These are phyloP conservation scores for Chionodraco myersi DNA, from an alignment of 2,113 vertebrate genomes.

Conservation along the genomic window DNA sequence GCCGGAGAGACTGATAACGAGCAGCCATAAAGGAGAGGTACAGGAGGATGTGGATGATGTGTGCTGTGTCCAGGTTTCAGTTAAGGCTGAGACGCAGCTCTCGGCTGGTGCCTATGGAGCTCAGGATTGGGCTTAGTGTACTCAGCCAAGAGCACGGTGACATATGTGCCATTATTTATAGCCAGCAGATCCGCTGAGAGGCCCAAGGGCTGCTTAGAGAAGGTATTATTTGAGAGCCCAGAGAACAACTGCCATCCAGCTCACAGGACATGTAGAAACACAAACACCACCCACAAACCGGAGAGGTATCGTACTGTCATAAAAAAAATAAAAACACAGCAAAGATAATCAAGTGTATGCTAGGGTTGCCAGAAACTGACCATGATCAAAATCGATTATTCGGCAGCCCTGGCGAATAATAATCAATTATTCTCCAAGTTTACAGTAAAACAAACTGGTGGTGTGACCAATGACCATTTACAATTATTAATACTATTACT, in stretches of 20 bases:
- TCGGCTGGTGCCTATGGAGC: constrained; percentile 32
- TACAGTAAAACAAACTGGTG: too few relatives aligned
- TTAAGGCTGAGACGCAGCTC: constrained; percentile 18
- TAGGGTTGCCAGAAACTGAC: too few relatives aligned
- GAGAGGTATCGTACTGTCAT: constrained; percentile 22
- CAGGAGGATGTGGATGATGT: background rate
- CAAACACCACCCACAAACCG: constrained; percentile 20
- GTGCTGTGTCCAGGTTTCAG: background rate
- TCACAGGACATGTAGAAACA: constrained; percentile 25
- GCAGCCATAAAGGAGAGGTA: background rate
- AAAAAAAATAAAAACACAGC: constrained; percentile 23
- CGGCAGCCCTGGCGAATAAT: too few relatives aligned
- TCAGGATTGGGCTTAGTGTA: constrained; percentile 60
- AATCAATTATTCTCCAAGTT: too few relatives aligned
- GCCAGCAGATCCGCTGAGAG: constrained; percentile 71
- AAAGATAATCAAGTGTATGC: background rate
- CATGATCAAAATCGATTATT: too few relatives aligned
- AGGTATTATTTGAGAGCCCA: constrained; percentile 65
- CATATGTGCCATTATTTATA: constrained; percentile 80
- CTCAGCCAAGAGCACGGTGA: constrained; percentile 61
- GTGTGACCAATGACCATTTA: too few relatives aligned
- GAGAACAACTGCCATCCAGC: constrained; percentile 47
- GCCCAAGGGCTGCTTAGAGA: constrained; percentile 66
- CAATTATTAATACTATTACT: too few relatives aligned
- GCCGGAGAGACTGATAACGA: background rate